Evolutionary conservation across 2,113 vertebrate genomes (phyloP), one percentile per base, ranked within the genome.

Genomic region (Petrocephalus microphthalmus): DNA sequence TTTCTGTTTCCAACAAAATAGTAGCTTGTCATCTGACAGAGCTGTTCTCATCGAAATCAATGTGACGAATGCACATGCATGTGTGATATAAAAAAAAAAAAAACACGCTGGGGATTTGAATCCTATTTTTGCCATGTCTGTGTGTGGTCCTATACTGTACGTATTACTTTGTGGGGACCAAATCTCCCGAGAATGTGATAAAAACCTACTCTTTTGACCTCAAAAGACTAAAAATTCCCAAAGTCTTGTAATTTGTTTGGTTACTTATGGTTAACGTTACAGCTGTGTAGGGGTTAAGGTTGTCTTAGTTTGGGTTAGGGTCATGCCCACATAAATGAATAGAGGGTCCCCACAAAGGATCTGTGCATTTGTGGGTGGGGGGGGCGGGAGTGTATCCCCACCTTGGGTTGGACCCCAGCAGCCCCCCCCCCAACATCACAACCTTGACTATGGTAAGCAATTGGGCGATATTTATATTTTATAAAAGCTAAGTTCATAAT

Each of bases 21-120:
- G 89, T 78, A 89, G 86, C 45, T 89, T 90, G 92, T 93, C 92
- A 92, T 90, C 89, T 91, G 84, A 57, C 47, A 91, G 22, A 88
- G 67, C 57, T 82, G 89, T 87, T 91, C 87, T 81, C 90, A 89
- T 92, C 86, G 90, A 89, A 84, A 93, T 92, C 92, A 92, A 90
- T 92, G 90, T 88, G 86, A 86, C 87, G 89, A 92, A 90, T 91
- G 91, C 54, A 91, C 91, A 90, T 89, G 81, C 51, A 89, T 92
- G 91, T 88, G 87, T 85, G 60, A 86, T 85, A 54, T 19, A 37
- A 45, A 81, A 20, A 19, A 33, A 64, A 22, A 60, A 86, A 86
- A 37, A 33, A 25, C 13, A 29, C 2, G 10, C 5, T 20, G 45
- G 47, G 42, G 22, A 84, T 22, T 45, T 47, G 45, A 84, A n/a